Evolutionary conservation across 2,113 vertebrate species (phyloP), one percentile per base, ranked within the genome.

Genomic region (Psilopsiagon aurifrons): DNA sequence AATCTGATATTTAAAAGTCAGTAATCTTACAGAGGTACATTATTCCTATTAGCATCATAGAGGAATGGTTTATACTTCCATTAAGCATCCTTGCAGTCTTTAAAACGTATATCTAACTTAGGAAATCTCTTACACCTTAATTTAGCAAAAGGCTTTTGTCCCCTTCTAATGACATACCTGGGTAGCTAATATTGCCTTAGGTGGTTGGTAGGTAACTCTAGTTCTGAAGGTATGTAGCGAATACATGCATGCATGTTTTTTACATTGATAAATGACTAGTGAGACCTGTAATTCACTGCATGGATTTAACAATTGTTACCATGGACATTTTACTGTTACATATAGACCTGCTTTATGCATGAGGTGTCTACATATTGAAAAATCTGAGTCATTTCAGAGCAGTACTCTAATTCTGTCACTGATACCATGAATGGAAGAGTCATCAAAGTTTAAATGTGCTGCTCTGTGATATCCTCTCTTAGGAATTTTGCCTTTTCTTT

Each of bases 1-100:
- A 95, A 88, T 63, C 12, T 11, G 24, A 17, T 31, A 14, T 81
- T 83, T 88, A 33, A 8, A 94, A 76, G 47, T 35, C 0, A 3
- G 63, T 87, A 63, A 92, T 95, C 92, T 97, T 96, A 83, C 89
- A 96, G 95, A 96, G 94, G 93, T 97, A 77, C 66, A 83, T 94
- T 96, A 83, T 97, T 94, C 94, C 93, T 96, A 93, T 96, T 94
- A 10, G 69, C 7, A 10, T 83, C 23, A 20, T 3, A 47, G n/a
- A 59, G 12, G 41, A 71, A 68, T 76, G 49, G 37, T 87, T 93
- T 84, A 49, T 46, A 19, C 44, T 96, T 79, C 60, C 52, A 91
- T 90, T 51, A 77, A 77, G 51, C 35, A 39, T 86, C 75, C 52
- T 92, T 52, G 28, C 39, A 62, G 0, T 82, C 73, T 88, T 83